phyloP scores from a whole-genome alignment of 1,140 invertebrate genomes.

The Drosophila willistoni region DNA sequence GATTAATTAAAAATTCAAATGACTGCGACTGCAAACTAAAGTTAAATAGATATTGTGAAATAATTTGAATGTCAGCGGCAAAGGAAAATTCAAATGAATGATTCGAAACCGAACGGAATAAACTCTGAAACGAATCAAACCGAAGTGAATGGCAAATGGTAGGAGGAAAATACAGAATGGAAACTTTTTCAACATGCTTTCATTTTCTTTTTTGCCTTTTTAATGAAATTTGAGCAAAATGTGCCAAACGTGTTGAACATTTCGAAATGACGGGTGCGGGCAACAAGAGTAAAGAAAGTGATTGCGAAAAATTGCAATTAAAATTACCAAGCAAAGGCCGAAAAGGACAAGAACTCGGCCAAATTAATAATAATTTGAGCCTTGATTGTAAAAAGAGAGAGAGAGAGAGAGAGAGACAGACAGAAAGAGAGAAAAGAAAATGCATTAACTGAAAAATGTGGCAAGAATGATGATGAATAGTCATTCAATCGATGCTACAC shows the following conservation, averaged over 20 bases:
- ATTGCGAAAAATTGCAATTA: conserved; percentile 74
- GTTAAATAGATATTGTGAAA: conserved; percentile 73
- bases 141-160: conserved; percentile 28
- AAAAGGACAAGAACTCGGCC: conserved; percentile 27
- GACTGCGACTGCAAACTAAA: conserved; percentile 60
- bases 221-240: conserved; percentile 80
- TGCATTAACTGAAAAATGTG: conserved; percentile 46
- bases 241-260: conserved; percentile 61
- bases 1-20: conserved; percentile 77
- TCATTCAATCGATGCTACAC: conserved; percentile 56
- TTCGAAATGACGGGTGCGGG: not conserved
- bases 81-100: conserved; percentile 53
- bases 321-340: conserved; percentile 66
- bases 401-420: conserved; percentile 15
- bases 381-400: conserved; percentile 57
- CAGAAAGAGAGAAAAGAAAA: conserved; percentile 16
- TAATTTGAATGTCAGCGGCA: conserved; percentile 56
- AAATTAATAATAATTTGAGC: conserved; percentile 78
- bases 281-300: not conserved
- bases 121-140: conserved; percentile 41
- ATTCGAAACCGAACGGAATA: conserved; percentile 10
- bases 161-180: conserved; percentile 37
- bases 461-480: conserved; percentile 60
- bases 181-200: conserved; percentile 69
- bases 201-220: conserved; percentile 31